Evolutionary conservation across 2,797 vertebrate genomes (phyloP).

Genomic region (Spinus pinus): DNA sequence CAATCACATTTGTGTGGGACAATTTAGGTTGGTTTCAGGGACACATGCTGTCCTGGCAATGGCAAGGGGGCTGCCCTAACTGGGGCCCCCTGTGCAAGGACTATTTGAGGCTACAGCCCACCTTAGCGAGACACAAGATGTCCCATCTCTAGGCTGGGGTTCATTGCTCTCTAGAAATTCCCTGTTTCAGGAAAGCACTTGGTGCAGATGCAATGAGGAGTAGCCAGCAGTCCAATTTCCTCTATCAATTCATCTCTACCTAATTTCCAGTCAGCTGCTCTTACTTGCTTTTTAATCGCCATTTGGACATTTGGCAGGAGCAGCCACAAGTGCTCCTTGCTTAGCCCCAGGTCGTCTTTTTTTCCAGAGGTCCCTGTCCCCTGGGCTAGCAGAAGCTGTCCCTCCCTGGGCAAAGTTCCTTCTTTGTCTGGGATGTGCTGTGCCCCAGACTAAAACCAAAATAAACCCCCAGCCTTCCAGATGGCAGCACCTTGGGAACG

Average conservation of each 20-base stretch:
- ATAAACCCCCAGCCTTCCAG: background rate
- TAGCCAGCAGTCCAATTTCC: background rate
- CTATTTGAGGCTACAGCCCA: background rate
- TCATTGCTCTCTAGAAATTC: background rate
- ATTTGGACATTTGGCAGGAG: background rate
- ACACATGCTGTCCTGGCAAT: background rate
- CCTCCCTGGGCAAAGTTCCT: background rate
- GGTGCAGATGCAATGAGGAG: background rate
- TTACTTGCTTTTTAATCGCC: background rate
- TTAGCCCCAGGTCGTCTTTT: background rate
- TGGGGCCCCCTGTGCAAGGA: background rate
- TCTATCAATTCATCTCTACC: accelerated
- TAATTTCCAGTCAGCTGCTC: background rate
- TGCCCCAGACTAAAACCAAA: background rate
- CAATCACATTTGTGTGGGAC: background rate
- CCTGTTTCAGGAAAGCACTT: background rate
- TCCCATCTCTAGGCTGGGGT: background rate
- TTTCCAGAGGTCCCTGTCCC: background rate
- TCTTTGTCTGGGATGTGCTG: background rate
- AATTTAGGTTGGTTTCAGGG: background rate
- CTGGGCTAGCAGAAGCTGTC: background rate
- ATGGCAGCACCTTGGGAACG: conserved; percentile 28
- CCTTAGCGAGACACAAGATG: background rate
- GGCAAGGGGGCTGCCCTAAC: background rate
- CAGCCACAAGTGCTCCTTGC: background rate